A percentile compares a stretch with the other conserved stretches of the same genome.
Evolutionary conservation across 2,113 vertebrate species (phyloP).

Genomic region (Entomyzon cyanotis): DNA sequence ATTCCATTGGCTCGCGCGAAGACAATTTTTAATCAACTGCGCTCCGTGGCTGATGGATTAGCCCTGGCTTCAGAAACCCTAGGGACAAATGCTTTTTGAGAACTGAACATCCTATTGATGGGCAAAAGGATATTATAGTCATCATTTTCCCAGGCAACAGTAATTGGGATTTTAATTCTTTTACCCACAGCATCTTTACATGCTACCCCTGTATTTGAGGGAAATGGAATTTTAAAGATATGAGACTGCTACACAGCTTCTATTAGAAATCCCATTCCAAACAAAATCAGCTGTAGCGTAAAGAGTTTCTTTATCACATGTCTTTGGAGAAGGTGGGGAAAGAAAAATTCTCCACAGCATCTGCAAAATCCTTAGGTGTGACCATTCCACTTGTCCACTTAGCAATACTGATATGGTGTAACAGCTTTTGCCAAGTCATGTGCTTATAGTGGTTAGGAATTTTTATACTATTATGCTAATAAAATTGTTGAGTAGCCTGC

Average conservation of each 20-base stretch:
- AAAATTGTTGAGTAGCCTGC: neutral
- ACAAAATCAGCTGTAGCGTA: neutral
- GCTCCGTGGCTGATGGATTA: neutral
- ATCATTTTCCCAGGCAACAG: constrained; percentile 14
- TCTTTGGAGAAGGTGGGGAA: neutral
- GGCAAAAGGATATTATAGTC: constrained; percentile 29
- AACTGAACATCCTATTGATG: constrained; percentile 28
- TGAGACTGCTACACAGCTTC: neutral
- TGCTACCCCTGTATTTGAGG: neutral
- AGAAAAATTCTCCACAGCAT: neutral
- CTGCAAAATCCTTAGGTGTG: neutral
- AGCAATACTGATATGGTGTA: neutral
- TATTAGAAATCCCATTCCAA: neutral
- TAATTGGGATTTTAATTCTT: constrained; percentile 41
- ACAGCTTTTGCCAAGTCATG: neutral
- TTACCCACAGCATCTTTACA: neutral
- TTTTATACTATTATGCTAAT: neutral
- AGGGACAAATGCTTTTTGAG: constrained; percentile 31
- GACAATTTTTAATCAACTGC: neutral
- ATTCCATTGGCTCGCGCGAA: neutral
- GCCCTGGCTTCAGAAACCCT: constrained; percentile 9
- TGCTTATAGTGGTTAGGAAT: neutral
- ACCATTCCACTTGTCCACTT: neutral
- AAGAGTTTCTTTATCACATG: neutral
- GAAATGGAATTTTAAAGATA: constrained; percentile 7